Base-by-base conservation (phyloP, 2,888 invertebrate genomes). In the Stratiomys singularior region DNA sequence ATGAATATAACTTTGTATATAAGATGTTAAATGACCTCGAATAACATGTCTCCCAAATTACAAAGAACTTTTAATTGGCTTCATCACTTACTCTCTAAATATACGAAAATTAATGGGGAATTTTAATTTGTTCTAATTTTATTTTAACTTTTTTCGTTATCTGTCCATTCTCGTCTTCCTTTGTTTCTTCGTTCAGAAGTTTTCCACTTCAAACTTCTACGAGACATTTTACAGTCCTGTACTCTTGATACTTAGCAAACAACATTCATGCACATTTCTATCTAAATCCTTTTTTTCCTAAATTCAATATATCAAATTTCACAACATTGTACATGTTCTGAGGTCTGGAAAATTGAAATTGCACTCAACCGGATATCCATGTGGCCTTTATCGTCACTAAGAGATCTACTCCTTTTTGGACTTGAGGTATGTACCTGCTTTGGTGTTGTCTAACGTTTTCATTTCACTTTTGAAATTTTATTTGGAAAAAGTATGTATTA, bases 281-380 rank as follows among this genome's bases (percentile, higher is more conserved):
- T 52, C 15, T 52, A 13, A 9, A 52, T 52, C 52, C 52, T 37
- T 9, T 37, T 37, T 37, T 37, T 37, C 5, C 5, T 3, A 9
- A 5, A 37, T 37, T n/a, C n/a, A n/a, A 37, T 37, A 9, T 9
- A 37, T 37, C 37, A 37, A 52, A 52, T 52, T 52, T 52, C 52
- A 52, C 52, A 52, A 52, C 52, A 52, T 52, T 13, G 52, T 15
- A 52, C 52, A 52, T 52, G 52, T 52, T 52, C 15, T 52, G 18
- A 13, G 52, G 52, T 37, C 52, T 52, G 52, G 52, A 52, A 52
- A 52, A 52, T 52, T 52, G 52, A 52, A 52, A 52, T 13, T 52
- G 52, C 18, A 52, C 52, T 52, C 52, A 52, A 52, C 52, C 18
- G 52, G 3, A 52, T 52, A 52, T 52, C 52, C 37, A 37, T 37